Evolutionary conservation across 1,140 invertebrate species (phyloP).

Genomic region (Cepaea nemoralis): DNA sequence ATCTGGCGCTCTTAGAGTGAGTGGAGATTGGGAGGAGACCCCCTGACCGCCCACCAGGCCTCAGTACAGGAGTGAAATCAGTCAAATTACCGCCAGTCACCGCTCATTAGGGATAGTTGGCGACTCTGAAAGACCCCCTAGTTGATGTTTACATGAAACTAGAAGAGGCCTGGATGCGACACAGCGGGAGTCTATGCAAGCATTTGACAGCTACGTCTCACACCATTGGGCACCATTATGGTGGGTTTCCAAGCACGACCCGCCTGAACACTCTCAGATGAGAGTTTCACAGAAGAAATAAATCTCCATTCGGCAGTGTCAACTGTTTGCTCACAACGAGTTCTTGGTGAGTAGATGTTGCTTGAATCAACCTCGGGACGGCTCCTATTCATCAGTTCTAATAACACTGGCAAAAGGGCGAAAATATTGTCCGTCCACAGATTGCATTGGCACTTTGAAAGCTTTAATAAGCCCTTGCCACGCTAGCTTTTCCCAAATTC

Average conservation of each 20-base stretch:
- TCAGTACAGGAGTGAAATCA: slow-evolving; percentile 37
- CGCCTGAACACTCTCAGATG: slow-evolving; percentile 31
- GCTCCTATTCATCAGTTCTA: slow-evolving; percentile 32
- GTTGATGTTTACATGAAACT: slow-evolving; percentile 40
- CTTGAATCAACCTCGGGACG: slow-evolving; percentile 32
- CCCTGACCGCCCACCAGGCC: slow-evolving; percentile 13
- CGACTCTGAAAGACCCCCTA: slow-evolving; percentile 37
- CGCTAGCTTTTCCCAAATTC: slow-evolving; percentile 23
- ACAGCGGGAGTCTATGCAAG: slow-evolving; percentile 40
- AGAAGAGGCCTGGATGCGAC: slow-evolving; percentile 21
- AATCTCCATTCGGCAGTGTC: slow-evolving; percentile 26
- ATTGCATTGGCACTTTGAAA: slow-evolving; percentile 43
- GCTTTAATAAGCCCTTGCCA: slow-evolving; percentile 41
- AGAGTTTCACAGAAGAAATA: slow-evolving; percentile 21
- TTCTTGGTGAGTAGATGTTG: slow-evolving; percentile 40
- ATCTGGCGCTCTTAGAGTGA: slow-evolving; percentile 5
- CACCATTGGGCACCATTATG: slow-evolving; percentile 42
- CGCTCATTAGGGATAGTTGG: slow-evolving; percentile 45
- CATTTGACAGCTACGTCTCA: slow-evolving; percentile 44
- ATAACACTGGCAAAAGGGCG: slow-evolving; percentile 37
- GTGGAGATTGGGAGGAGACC: neutral
- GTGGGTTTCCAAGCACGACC: slow-evolving; percentile 6
- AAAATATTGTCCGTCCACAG: slow-evolving; percentile 25
- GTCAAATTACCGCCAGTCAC: slow-evolving; percentile 43
- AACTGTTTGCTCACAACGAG: slow-evolving; percentile 43